Evolutionary conservation across 2,113 vertebrate genomes (phyloP), one percentile per base, ranked within the genome.

Genomic region (Dasyornis broadbenti): DNA sequence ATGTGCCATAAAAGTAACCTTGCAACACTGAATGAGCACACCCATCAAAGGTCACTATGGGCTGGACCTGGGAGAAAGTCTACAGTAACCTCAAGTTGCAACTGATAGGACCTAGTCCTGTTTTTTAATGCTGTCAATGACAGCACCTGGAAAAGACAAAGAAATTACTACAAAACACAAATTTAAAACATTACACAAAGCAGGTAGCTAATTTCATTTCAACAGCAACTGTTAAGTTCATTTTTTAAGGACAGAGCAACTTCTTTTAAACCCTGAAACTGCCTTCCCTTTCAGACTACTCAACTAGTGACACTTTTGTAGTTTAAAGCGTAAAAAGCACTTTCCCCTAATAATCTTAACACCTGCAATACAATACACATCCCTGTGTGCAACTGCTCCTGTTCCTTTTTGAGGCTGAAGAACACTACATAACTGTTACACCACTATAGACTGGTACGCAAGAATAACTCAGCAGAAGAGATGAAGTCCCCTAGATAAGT

Each of bases 11-110:
- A 53, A 79, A 70, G 37, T 57, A 61, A 86, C n/a, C 13, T 78
- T 52, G 47, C 30, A 79, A 22, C 42, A 37, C 72, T 80, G 61
- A 86, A 53, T 33, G 50, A 89, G 69, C 76, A 78, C 16, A 75
- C 18, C 37, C 57, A 73, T 69, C 78, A 94, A 94, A 97, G 91
- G 89, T 97, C 89, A 72, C 37, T 40, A 6, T 8, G 42, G 70
- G 57, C 27, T 76, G 71, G 59, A 64, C 71, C 39, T 54, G 24
- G 69, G 59, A 96, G 73, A 94, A 94, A 93, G 89, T 87, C 91
- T 88, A 56, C 28, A 16, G 40, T 11, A 72, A 63, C 28, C 37
- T 75, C 33, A 86, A 33, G 37, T 80, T 45, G 30, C 15, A 89
- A 14, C 50, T 59, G 54, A 92, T n/a, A 64, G 18, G 40, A 77